Conservation (phyloP, 2,113 vertebrate genomes). For the Tautogolabrus adspersus region DNA sequence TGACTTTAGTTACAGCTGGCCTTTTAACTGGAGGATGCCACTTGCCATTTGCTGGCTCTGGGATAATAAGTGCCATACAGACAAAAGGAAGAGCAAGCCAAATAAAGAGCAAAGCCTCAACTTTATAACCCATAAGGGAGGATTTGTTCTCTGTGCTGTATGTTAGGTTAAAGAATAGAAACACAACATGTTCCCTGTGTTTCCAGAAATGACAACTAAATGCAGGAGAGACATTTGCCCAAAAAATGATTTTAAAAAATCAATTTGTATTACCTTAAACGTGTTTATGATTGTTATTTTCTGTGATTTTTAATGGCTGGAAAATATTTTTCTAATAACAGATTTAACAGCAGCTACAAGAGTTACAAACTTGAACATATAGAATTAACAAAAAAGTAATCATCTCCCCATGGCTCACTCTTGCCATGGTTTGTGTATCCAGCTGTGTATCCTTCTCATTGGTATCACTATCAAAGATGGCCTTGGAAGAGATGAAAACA, state of each 20-base stretch:
- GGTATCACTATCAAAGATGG: neutral
- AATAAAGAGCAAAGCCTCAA: slow-evolving; percentile 24
- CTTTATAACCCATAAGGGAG: neutral
- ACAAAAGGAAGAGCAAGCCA: slow-evolving; percentile 28
- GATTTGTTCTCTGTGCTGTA: neutral
- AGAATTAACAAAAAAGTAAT: neutral
- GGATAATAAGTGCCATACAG: slow-evolving; percentile 55
- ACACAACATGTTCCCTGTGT: too few relatives aligned
- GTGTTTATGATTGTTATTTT: too few relatives aligned
- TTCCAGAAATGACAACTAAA: too few relatives aligned
- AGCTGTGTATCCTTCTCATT: slow-evolving; percentile 30
- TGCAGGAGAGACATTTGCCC: too few relatives aligned
- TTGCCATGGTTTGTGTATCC: slow-evolving; percentile 26
- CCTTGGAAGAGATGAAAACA: slow-evolving; percentile 42
- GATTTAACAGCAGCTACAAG: too few relatives aligned
- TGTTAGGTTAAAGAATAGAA: neutral
- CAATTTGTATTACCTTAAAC: too few relatives aligned
- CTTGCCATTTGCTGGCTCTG: slow-evolving; percentile 65
- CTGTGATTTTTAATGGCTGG: too few relatives aligned
- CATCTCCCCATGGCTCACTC: neutral
- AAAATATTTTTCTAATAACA: too few relatives aligned
- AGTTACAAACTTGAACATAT: neutral
- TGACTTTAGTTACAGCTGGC: slow-evolving; percentile 68
- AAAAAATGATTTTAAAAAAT: too few relatives aligned
- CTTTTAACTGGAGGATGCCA: slow-evolving; percentile 66